A percentile compares a stretch with the other conserved stretches of the same genome.
phyloP scores from a whole-genome alignment of 2,113 vertebrate genomes.

The Brienomyrus longianalis region DNA sequence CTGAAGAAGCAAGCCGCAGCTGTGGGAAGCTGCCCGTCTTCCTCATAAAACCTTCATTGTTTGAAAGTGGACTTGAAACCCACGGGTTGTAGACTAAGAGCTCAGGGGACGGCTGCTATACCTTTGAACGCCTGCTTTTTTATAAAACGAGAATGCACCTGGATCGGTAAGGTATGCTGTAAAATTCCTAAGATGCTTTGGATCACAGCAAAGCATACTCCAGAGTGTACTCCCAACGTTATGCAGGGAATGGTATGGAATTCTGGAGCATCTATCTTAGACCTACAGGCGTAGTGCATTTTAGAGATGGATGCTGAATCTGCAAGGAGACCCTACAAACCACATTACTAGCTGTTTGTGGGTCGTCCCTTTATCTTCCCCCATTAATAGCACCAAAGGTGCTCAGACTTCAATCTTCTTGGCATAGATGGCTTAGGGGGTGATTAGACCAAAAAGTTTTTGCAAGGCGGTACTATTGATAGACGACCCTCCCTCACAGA shows the following conservation, averaged over 20 bases:
- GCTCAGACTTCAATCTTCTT: neutral
- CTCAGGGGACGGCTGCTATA: neutral
- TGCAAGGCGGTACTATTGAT: neutral
- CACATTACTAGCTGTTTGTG: neutral
- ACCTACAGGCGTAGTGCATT: neutral
- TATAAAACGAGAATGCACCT: neutral
- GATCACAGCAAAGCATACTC: neutral
- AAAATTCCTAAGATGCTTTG: neutral
- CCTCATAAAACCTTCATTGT: neutral
- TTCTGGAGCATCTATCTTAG: no score
- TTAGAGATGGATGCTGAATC: neutral
- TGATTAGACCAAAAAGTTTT: neutral
- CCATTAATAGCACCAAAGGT: neutral
- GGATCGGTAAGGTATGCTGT: neutral
- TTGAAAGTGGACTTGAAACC: neutral
- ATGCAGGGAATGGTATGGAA: neutral
- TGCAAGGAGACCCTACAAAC: neutral
- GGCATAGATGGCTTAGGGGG: neutral
- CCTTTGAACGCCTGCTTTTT: neutral
- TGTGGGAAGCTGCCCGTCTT: neutral
- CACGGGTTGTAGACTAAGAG: neutral
- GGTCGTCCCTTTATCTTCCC: neutral
- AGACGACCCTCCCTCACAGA: neutral
- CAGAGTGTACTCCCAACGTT: neutral
- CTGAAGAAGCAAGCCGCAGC: neutral